A percentile compares a stretch with the other conserved stretches of the same genome.
Conservation (phyloP, 1,140 invertebrate species). For the Atopsyche davidsoni region DNA sequence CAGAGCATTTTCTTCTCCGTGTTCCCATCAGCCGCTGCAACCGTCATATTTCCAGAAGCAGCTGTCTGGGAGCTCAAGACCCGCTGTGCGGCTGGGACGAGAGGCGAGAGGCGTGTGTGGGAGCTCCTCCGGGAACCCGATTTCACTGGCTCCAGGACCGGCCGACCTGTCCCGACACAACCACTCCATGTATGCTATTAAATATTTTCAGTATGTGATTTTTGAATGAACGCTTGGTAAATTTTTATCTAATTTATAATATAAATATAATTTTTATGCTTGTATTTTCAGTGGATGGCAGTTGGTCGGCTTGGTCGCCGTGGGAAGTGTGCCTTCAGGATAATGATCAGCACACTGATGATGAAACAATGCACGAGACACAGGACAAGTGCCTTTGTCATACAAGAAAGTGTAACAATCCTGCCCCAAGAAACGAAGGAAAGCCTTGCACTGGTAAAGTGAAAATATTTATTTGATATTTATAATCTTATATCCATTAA, state of each 20-base stretch:
- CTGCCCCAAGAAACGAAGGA: slow-evolving; percentile 72
- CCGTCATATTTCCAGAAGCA: slow-evolving; percentile 58
- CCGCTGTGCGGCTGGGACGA: slow-evolving; percentile 87
- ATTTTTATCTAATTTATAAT: neutral
- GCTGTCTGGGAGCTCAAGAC: slow-evolving; percentile 76
- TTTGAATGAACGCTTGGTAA: neutral
- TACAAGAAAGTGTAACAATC: slow-evolving; percentile 73
- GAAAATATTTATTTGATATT: no score
- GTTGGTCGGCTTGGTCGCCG: slow-evolving; percentile 65
- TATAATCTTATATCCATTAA: no score
- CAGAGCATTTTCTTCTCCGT: slow-evolving; percentile 56
- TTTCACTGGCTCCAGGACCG: slow-evolving; percentile 68
- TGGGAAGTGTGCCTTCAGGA: slow-evolving; percentile 59
- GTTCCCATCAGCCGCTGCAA: slow-evolving; percentile 68
- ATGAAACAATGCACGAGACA: slow-evolving; percentile 39
- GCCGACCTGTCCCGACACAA: slow-evolving; percentile 59
- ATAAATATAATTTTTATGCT: slow-evolving; percentile 4
- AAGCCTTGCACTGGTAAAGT: slow-evolving; percentile 51
- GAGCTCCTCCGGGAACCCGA: slow-evolving; percentile 54
- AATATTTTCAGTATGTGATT: neutral
- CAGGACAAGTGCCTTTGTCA: slow-evolving; percentile 71
- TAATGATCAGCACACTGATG: slow-evolving; percentile 33
- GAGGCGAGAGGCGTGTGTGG: slow-evolving; percentile 56
- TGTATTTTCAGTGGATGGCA: slow-evolving; percentile 58
- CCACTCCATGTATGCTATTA: slow-evolving; percentile 35